Evolutionary conservation across 2,888 invertebrate species (phyloP).

Genomic region (Acronicta aceris): DNA sequence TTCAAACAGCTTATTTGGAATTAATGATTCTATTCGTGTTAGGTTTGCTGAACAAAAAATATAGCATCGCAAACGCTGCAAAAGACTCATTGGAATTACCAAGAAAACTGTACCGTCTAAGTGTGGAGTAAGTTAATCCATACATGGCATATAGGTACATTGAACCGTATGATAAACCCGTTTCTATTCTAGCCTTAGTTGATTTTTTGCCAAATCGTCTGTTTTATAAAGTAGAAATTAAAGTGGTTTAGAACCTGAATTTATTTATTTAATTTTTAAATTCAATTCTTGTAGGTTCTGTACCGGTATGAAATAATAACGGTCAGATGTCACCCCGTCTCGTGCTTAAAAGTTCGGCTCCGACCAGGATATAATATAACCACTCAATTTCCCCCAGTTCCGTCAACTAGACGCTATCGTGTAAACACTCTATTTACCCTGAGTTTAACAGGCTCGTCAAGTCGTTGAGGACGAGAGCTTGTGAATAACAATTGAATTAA

Average conservation of each 20-base stretch:
- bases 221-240: slow-evolving; percentile 8
- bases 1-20: slow-evolving; percentile 23
- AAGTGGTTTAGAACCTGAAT: slow-evolving; percentile 14
- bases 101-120: slow-evolving; percentile 36
- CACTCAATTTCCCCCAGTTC: slow-evolving; percentile 60
- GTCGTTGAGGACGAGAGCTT: slow-evolving; percentile 23
- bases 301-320: slow-evolving; percentile 48
- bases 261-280: slow-evolving; percentile 6
- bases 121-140: slow-evolving; percentile 29
- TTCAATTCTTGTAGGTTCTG: slow-evolving; percentile 12
- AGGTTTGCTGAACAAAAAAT: slow-evolving; percentile 35
- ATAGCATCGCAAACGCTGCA: slow-evolving; percentile 14
- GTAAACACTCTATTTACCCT: slow-evolving; percentile 51
- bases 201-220: slow-evolving; percentile 34
- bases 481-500: slow-evolving; percentile 26
- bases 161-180: slow-evolving; percentile 48
- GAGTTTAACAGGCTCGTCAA: slow-evolving; percentile 28
- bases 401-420: slow-evolving; percentile 46
- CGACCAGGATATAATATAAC: slow-evolving; percentile 51
- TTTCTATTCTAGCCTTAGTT: slow-evolving; percentile 26
- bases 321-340: slow-evolving; percentile 42
- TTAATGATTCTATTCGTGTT: slow-evolving; percentile 28
- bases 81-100: slow-evolving; percentile 33
- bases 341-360: slow-evolving; percentile 29
- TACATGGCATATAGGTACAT: slow-evolving; percentile 42